Base-by-base conservation (phyloP, 2,888 invertebrate genomes). In the Macrostomum cliftonense region DNA sequence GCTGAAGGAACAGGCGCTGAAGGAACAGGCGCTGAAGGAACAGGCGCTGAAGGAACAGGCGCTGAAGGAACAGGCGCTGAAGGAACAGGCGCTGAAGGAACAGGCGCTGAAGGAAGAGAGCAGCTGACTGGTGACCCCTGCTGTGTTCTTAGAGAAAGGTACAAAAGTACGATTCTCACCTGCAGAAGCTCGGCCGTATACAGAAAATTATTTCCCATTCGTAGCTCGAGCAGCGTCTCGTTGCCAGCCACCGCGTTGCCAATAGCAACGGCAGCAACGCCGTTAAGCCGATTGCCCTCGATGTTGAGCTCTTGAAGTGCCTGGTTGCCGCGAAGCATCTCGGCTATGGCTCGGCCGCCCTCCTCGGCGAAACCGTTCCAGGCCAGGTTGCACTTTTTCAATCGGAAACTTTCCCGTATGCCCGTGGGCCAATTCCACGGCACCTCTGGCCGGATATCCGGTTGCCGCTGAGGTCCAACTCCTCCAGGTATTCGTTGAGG, bases 191-290 rank as follows among this genome's bases (percentile, higher is more conserved):
- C 68, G 13, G 61, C 57, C 17, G 67, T 65, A 12, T 63, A 62
- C 12, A 68, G 58, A n/a, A 64, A 60, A 52, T 68, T 68, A 53
- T 65, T 64, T 13, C 66, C 67, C 57, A 68, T 61, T 65, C 67
- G 54, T 16, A 59, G 56, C 1, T 40, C 49, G 14, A 38, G 17
- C 12, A 50, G 12, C 4, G 21, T 28, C 12, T 50, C 50, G 38
- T 50, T 50, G 5, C 36, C 16, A 14, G 19, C 48, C 13, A 68
- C 57, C 1, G 61, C 60, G 45, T 65, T 63, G 14, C 64, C 61
- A 50, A 68, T 58, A 39, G 56, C 56, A 20, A 57, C 45, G 1
- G 66, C 65, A 14, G 58, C 56, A 28, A 61, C 58, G 11, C 59
- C 55, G 19, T 58, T 63, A 5, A 69, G 56, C 47, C 69, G 52